Percentiles rank a stretch among this genome's conserved stretches.
phyloP scores from a whole-genome alignment of 2,797 vertebrate genomes.

The Crenuchus spilurus region DNA sequence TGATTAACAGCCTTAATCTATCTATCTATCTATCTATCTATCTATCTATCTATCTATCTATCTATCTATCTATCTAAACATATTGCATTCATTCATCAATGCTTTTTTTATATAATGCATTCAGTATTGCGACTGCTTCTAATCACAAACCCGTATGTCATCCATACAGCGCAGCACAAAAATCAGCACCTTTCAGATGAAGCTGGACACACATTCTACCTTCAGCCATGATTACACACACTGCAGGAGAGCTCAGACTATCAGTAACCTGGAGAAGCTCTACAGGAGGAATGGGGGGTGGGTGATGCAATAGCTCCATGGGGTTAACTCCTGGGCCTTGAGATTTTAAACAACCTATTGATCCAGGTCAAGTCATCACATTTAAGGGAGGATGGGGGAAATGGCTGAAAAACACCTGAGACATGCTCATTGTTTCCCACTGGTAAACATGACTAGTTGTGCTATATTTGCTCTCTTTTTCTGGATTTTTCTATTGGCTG shows the following conservation, averaged over 20 bases:
- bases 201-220: constrained; percentile 37
- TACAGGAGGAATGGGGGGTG: constrained; percentile 1
- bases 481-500: not conserved
- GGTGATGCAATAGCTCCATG: constrained; percentile 4
- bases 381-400: not conserved
- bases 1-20: too few relatives aligned
- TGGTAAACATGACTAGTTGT: not conserved
- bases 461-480: not conserved
- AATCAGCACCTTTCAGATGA: not conserved
- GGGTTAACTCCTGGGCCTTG: constrained; percentile 44
- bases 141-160: too few relatives aligned
- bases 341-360: constrained; percentile 64
- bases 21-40: too few relatives aligned
- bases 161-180: too few relatives aligned
- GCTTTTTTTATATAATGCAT: too few relatives aligned
- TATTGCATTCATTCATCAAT: not conserved
- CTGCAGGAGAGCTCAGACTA: constrained; percentile 2
- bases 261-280: not conserved
- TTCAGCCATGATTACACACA: constrained; percentile 57
- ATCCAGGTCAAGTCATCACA: constrained; percentile 56
- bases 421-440: not conserved
- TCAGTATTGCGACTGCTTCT: too few relatives aligned
- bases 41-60: too few relatives aligned
- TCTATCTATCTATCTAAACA: too few relatives aligned
- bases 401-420: constrained; percentile 1